Evolutionary conservation across 2,888 invertebrate genomes (phyloP).

Genomic region (Drosophila infuscata): DNA sequence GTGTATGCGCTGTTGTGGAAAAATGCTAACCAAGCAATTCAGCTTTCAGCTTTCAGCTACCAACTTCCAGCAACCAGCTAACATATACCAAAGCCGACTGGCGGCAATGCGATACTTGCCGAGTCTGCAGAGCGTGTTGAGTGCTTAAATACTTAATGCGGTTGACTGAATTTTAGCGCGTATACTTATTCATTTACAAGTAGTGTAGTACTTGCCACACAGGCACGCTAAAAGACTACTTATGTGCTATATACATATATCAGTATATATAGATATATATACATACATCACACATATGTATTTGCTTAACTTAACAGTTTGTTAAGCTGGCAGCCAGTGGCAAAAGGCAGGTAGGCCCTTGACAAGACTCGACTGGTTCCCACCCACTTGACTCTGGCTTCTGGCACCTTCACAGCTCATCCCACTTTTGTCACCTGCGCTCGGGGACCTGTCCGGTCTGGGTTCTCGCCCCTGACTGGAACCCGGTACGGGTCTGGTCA

Average conservation of each 20-base stretch:
- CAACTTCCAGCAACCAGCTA: constrained; percentile 3
- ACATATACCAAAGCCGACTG: constrained; percentile 4
- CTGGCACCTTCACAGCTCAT: constrained; percentile 50
- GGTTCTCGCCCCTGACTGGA: constrained; percentile 7
- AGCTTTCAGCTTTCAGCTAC: constrained; percentile 9
- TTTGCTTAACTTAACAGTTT: constrained; percentile 30
- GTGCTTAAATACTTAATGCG: constrained; percentile 80
- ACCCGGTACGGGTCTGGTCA: constrained; percentile 12
- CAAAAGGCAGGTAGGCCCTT: constrained; percentile 22
- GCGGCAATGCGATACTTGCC: constrained; percentile 39
- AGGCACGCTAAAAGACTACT: constrained; percentile 51
- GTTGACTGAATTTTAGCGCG: constrained; percentile 78
- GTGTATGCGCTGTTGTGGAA: constrained; percentile 74
- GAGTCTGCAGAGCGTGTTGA: constrained; percentile 63
- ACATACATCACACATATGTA: constrained; percentile 6
- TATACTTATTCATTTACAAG: constrained; percentile 71
- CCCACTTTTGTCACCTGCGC: constrained; percentile 64
- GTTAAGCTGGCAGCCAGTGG: constrained; percentile 56
- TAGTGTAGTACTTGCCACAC: constrained; percentile 17
- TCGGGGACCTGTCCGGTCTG: constrained; percentile 13
- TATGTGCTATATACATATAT: background rate
- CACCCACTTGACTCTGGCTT: constrained; percentile 6
- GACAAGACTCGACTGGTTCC: constrained; percentile 19
- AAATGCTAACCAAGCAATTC: constrained; percentile 73
- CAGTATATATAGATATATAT: background rate